A percentile compares a stretch with the other conserved stretches of the same genome.
These are phyloP conservation scores for Synanceia verrucosa DNA, from an alignment of 2,797 vertebrate species.

Conservation along the genomic window DNA sequence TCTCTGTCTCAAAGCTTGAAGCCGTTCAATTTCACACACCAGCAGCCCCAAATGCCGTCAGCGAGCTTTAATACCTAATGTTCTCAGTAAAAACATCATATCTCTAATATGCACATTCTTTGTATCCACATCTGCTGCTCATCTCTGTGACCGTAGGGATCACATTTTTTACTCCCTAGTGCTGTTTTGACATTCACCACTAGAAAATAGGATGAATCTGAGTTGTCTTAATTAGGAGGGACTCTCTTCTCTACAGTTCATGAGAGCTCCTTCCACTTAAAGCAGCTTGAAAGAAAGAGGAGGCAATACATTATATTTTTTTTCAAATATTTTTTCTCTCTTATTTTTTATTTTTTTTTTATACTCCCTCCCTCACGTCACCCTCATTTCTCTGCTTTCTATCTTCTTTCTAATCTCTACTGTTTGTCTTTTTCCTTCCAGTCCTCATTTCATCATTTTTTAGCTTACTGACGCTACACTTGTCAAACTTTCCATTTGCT, in stretches of 20 bases:
- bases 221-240: slow-evolving; percentile 16
- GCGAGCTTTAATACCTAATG: not conserved
- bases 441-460: not conserved
- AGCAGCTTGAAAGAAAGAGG: not conserved
- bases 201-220: not conserved
- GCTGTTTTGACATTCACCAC: slow-evolving; percentile 1
- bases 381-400: not conserved
- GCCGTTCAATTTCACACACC: slow-evolving; percentile 12
- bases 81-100: not conserved
- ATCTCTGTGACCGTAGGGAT: slow-evolving; percentile 1
- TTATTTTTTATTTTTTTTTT: not conserved
- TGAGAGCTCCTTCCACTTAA: not conserved
- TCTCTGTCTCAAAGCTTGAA: not conserved
- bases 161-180: not conserved
- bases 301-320: not conserved
- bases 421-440: not conserved
- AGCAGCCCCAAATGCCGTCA: not conserved
- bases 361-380: not conserved
- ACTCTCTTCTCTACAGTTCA: not conserved
- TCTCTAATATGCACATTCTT: slow-evolving; percentile 4
- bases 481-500: too few species aligned
- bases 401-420: not conserved
- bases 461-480: not conserved
- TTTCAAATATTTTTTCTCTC: not conserved
- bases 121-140: not conserved